Percentiles rank a stretch among this genome's conserved stretches.
phyloP scores from a whole-genome alignment of 2,797 vertebrate species.

The Spondyliosoma cantharus region DNA sequence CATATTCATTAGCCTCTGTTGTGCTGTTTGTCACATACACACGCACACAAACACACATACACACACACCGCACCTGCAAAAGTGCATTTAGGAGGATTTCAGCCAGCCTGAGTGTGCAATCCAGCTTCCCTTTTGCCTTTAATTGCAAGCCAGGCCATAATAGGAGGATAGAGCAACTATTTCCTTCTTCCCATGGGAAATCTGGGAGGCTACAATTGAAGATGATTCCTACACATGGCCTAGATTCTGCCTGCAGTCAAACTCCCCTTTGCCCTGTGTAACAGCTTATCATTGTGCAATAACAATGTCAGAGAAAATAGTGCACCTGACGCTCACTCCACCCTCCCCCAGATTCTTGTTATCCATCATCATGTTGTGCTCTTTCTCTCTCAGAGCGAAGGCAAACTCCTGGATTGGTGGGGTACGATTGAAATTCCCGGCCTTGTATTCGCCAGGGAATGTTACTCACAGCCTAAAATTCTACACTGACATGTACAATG shows the following conservation, averaged over 20 bases:
- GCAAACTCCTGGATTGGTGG: slow-evolving; percentile 37
- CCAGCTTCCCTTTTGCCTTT: slow-evolving; percentile 61
- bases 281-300: slow-evolving; percentile 77
- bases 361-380: slow-evolving; percentile 54
- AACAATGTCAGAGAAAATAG: slow-evolving; percentile 72
- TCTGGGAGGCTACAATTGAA: slow-evolving; percentile 72
- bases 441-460: slow-evolving; percentile 16
- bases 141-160: slow-evolving; percentile 75
- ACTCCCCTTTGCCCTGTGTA: slow-evolving; percentile 65
- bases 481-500: slow-evolving; percentile 9
- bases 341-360: slow-evolving; percentile 46
- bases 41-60: neutral
- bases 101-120: slow-evolving; percentile 51
- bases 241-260: slow-evolving; percentile 72
- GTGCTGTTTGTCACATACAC: neutral
- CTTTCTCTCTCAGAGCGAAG: slow-evolving; percentile 24
- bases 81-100: slow-evolving; percentile 49
- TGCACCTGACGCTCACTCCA: slow-evolving; percentile 62
- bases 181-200: slow-evolving; percentile 60
- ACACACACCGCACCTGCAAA: slow-evolving; percentile 28
- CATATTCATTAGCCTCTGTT: neutral
- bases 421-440: slow-evolving; percentile 30
- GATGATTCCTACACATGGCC: slow-evolving; percentile 72
- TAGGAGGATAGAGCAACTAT: slow-evolving; percentile 49
- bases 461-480: slow-evolving; percentile 9